Percentiles rank a stretch among this genome's conserved stretches.
These are phyloP conservation scores for Brachyhypopomus gauderio DNA, from an alignment of 2,113 vertebrate genomes.

Conservation along the genomic window DNA sequence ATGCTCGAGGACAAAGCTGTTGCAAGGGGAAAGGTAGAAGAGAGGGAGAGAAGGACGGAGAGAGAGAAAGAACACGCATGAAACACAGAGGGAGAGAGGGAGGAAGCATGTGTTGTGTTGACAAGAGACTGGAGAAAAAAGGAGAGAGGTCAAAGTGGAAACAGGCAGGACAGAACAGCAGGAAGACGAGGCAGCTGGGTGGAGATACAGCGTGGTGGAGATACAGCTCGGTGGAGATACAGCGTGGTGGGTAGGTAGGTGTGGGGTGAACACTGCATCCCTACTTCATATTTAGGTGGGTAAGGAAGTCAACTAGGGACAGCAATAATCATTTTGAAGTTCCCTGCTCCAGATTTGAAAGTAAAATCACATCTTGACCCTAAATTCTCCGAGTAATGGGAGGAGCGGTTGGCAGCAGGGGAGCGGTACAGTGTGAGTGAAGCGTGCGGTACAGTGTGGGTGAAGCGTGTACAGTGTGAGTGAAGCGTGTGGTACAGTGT, in stretches of 20 bases:
- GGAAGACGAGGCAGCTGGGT: constrained; percentile 51
- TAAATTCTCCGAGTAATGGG: constrained; percentile 52
- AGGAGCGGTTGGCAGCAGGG: constrained; percentile 25
- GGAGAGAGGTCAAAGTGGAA: constrained; percentile 29
- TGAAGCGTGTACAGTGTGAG: too few relatives aligned
- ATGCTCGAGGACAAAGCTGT: constrained; percentile 77
- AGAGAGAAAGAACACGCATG: constrained; percentile 19
- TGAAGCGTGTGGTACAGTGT: too few relatives aligned
- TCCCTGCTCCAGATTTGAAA: constrained; percentile 58
- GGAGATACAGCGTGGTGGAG: background rate
- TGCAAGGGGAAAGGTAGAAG: constrained; percentile 63
- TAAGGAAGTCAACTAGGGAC: constrained; percentile 74
- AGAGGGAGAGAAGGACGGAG: constrained; percentile 11
- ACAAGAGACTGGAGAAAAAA: constrained; percentile 12
- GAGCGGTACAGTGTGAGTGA: too few relatives aligned
- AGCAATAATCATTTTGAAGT: constrained; percentile 80
- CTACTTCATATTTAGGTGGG: constrained; percentile 68
- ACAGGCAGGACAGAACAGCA: constrained; percentile 42
- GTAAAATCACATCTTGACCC: constrained; percentile 22
- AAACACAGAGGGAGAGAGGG: constrained; percentile 51
- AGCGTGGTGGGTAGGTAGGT: too few relatives aligned
- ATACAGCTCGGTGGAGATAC: constrained; percentile 30
- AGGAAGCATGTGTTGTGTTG: background rate
- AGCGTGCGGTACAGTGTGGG: too few relatives aligned
- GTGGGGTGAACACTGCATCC: constrained; percentile 69